A percentile compares a stretch with the other conserved stretches of the same genome.
Conservation (phyloP, 2,888 invertebrate genomes). For the Eudasyphora cyanicolor region DNA sequence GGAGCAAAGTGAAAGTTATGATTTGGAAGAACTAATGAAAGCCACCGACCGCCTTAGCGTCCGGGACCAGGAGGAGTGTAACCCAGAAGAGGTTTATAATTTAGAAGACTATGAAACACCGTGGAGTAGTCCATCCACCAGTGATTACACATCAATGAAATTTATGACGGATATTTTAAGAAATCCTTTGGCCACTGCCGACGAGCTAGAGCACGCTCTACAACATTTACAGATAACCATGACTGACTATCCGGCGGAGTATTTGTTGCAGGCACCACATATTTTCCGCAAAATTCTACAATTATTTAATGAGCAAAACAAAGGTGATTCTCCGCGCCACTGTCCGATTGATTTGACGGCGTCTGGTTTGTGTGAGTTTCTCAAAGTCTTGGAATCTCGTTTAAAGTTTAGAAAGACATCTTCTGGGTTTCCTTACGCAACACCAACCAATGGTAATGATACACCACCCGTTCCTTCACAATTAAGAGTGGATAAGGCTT, state of each 20-base stretch:
- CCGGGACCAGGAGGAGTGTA: not conserved
- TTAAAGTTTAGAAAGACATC: conserved; percentile 66
- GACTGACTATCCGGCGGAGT: conserved; percentile 78
- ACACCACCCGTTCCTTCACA: conserved; percentile 57
- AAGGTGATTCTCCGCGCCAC: conserved; percentile 5
- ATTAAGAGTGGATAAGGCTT: conserved; percentile 69
- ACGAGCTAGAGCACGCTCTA: conserved; percentile 71
- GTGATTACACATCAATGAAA: conserved; percentile 74
- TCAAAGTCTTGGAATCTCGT: conserved; percentile 69
- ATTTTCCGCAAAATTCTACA: conserved; percentile 73
- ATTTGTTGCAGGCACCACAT: conserved; percentile 77
- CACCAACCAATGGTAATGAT: conserved; percentile 10
- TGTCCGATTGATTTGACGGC: conserved; percentile 67
- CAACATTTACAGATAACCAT: conserved; percentile 73
- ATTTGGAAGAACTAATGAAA: conserved; percentile 42
- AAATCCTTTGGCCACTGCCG: conserved; percentile 45
- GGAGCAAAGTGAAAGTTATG: conserved; percentile 20
- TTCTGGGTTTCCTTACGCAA: conserved; percentile 59
- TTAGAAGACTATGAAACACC: conserved; percentile 72
- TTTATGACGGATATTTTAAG: conserved; percentile 70
- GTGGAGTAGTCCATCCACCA: conserved; percentile 72
- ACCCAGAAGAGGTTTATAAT: not conserved
- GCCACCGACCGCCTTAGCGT: conserved; percentile 12
- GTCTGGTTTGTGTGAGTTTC: conserved; percentile 66
- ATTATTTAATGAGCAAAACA: conserved; percentile 67